Base-by-base conservation (phyloP, 2,888 invertebrate genomes). In the Drosophila trichaetosa region DNA sequence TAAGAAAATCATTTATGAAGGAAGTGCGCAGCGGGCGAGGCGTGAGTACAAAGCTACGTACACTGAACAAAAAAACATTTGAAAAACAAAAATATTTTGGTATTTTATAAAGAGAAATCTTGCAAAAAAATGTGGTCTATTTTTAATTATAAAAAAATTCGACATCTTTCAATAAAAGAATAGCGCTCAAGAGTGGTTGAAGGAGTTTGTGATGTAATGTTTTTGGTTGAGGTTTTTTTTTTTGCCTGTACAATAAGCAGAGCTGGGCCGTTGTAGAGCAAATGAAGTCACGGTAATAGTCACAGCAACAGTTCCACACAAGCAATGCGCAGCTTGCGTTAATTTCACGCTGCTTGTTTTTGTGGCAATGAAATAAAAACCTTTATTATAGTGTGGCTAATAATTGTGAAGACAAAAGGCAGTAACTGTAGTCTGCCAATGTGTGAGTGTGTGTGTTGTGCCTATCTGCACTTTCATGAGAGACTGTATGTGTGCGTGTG, bases 311-410 rank as follows among this genome's bases (percentile, higher is more conserved):
- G 51, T 64, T 18, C 31, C 52, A 52, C 38, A 29, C 13, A 52
- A 27, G 38, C 8, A 48, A 58, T 51, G 24, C 33, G 21, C 40
- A 21, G 53, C 34, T 64, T 40, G 46, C 72, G 69, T 58, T 80
- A 72, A 69, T 72, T 81, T 79, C 68, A 73, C 54, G 81, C 73
- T 74, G 64, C 67, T 66, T 76, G 68, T 70, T 70, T 76, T 74
- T 74, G 76, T 65, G 70, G 73, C 76, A 72, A 72, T 82, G 76
- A 79, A 81, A 79, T 82, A 79, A 83, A 83, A 82, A 69, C 73
- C 70, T 69, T 78, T 71, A 82, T 82, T 83, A 73, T 72, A 74
- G 72, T 71, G 67, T 52, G 69, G 72, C 81, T 79, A 81, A 82
- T 79, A 82, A 81, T 70, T 76, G 68, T 73, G 58, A 64, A 69